Evolutionary conservation across 1,140 invertebrate genomes (phyloP), one percentile per base, ranked within the genome.

Genomic region (Tribolium madens): DNA sequence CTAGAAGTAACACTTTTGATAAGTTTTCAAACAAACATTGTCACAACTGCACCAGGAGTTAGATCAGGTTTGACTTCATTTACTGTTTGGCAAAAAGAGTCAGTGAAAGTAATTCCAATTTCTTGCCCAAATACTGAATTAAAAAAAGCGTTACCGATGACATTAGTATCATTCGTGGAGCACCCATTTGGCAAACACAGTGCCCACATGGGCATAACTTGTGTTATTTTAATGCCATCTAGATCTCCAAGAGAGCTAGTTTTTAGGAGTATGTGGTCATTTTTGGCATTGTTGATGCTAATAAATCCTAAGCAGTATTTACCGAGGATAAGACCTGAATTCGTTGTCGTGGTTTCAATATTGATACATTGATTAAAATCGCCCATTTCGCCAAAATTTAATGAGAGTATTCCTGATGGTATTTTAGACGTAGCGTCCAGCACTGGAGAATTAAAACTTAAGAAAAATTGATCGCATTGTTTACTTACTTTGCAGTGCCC

Each of bases 391-490:
- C 53, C 80, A 21, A 76, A 60, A 48, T 81, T 82, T 7, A 79
- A 46, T 4, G 77, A 50, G 2, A 81, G 17, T 5, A 83, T 9
- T n/a, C 81, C 83, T 4, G 79, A 74, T 31, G 77, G 81, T 13
- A 84, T 36, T 78, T 83, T 83, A 3, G 81, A 76, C 18, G 77
- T 76, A 12, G 83, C 77, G 76, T 84, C 83, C 2, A 81, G 52
- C 81, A 84, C 83, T 84, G 17, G 21, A n/a, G n/a, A 26, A 4
- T 26, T 26, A 5, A 26, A 26, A 26, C 3, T 5, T 3, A 26
- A 80, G 75, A 46, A 52, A 21, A 21, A 69, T 18, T 10, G 7
- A 72, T 48, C 2, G 1, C 9, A 21, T 46, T 42, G 1, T 26
- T 42, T 0, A 71, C 31, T 13, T 46, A 46, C 42, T 47, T 15